These are phyloP conservation scores for Microplitis deprimator DNA, from an alignment of 2,888 invertebrate species.

Conservation along the genomic window DNA sequence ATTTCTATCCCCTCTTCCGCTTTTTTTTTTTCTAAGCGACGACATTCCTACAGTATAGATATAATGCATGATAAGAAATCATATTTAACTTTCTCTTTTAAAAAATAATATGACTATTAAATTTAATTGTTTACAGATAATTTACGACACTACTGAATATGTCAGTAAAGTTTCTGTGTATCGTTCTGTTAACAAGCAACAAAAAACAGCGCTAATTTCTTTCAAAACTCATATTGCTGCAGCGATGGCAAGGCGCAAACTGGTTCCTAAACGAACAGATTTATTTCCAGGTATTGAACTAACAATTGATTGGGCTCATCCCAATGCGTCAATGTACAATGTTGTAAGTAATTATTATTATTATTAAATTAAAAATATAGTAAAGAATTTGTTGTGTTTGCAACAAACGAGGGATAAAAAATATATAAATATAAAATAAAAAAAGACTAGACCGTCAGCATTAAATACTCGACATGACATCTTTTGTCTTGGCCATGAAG, in stretches of 20 bases:
- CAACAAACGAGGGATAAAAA: constrained; percentile 44
- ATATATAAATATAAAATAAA: not conserved
- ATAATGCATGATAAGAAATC: no score
- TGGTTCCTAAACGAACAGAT: constrained; percentile 70
- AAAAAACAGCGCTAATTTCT: constrained; percentile 81
- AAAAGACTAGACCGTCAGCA: not conserved
- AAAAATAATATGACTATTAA: no score
- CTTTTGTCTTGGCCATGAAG: constrained; percentile 36
- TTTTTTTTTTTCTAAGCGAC: no score
- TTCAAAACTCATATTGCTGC: constrained; percentile 81
- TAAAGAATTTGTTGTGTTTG: constrained; percentile 39
- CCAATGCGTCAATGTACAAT: constrained; percentile 55
- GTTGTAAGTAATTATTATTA: constrained; percentile 58
- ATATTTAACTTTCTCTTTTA: no score
- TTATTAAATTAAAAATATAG: not conserved
- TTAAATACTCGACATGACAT: not conserved
- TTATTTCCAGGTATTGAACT: constrained; percentile 59
- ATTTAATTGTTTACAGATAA: constrained; percentile 52
- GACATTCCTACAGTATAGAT: no score
- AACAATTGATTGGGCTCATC: constrained; percentile 66
- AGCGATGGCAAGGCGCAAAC: constrained; percentile 74
- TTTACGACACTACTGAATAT: constrained; percentile 59
- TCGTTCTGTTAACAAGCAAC: constrained; percentile 53
- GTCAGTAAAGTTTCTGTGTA: constrained; percentile 61
- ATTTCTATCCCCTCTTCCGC: no score